Evolutionary conservation across 2,113 vertebrate genomes (phyloP), one percentile per base, ranked within the genome.

Genomic region (Dicentrarchus labrax): DNA sequence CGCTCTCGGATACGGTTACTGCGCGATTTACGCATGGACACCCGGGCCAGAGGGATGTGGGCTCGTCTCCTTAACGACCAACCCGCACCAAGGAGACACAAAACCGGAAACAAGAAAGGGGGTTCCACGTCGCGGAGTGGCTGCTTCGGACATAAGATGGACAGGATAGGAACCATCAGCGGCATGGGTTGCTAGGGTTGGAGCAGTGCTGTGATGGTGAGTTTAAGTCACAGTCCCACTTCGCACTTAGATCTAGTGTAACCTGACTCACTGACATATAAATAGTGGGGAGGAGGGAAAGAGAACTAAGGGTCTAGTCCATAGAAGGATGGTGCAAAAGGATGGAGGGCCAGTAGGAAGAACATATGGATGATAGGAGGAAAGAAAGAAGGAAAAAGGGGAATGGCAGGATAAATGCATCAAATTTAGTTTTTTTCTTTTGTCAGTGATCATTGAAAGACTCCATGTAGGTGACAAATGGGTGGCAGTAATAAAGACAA

Each of bases 111-210:
- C 80, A 99, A 98, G 96, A 99, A 98, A 86, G 96, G 93, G 4
- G 92, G 94, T 30, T 94, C 96, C 83, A 92, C 94, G 22, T 76
- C 94, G 43, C 89, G 94, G 78, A 95, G 97, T 78, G 97, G 96
- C 91, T 99, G 98, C 95, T 99, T 99, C 91, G 97, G 98, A 83
- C 97, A 97, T 90, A 99, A 98, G 92, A 96, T 99, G 95, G 98
- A 99, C 96, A 96, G 97, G 74, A 99, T 99, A 96, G 98, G 98
- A 84, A 95, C 97, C 94, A 95, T 96, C 92, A 99, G 98, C 83
- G 97, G 97, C 80, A 96, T 99, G 96, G 98, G 98, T 75, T 99
- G 98, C 94, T 99, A 98, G 90, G 89, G 89, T 60, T 70, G 94
- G 92, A 91, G 84, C 93, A 83, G 88, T 80, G 69, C 59, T 80